phyloP scores from a whole-genome alignment of 2,888 invertebrate genomes.

The Dromius quadrimaculatus region DNA sequence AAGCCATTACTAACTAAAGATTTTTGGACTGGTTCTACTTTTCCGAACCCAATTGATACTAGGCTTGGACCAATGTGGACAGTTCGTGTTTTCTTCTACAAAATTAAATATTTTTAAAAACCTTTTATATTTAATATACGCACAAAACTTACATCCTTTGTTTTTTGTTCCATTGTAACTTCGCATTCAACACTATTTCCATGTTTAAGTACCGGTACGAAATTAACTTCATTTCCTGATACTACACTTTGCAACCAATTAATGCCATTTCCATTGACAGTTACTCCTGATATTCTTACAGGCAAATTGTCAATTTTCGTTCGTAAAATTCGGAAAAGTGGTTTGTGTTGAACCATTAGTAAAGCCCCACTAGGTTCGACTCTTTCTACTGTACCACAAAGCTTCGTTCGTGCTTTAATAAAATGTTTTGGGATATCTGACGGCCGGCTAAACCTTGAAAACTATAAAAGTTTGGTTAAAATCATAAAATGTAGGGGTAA shows the following conservation, averaged over 20 bases:
- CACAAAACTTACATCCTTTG: constrained; percentile 59
- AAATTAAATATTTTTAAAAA: constrained; percentile 31
- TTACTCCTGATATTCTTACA: constrained; percentile 69
- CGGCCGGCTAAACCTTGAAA: constrained; percentile 64
- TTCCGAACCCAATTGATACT: constrained; percentile 76
- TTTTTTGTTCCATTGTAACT: constrained; percentile 62
- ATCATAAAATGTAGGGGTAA: constrained; percentile 11
- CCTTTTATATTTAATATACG: constrained; percentile 22
- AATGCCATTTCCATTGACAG: constrained; percentile 67
- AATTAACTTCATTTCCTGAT: constrained; percentile 63
- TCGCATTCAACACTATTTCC: constrained; percentile 67
- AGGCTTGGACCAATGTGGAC: constrained; percentile 70
- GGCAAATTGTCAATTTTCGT: constrained; percentile 64
- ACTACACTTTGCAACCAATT: constrained; percentile 67
- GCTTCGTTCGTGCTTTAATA: constrained; percentile 62
- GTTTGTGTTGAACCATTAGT: constrained; percentile 66
- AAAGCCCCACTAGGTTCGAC: constrained; percentile 64
- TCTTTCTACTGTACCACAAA: constrained; percentile 64
- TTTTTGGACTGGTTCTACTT: constrained; percentile 79
- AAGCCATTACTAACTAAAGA: constrained; percentile 62
- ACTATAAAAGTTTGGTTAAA: constrained; percentile 61
- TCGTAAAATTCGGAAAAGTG: constrained; percentile 61
- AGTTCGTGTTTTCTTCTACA: constrained; percentile 62
- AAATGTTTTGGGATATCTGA: constrained; percentile 65
- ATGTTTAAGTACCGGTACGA: constrained; percentile 65